Percentiles rank a stretch among this genome's conserved stretches.
phyloP scores from a whole-genome alignment of 2,888 invertebrate genomes.

The Leptura quadrifasciata region DNA sequence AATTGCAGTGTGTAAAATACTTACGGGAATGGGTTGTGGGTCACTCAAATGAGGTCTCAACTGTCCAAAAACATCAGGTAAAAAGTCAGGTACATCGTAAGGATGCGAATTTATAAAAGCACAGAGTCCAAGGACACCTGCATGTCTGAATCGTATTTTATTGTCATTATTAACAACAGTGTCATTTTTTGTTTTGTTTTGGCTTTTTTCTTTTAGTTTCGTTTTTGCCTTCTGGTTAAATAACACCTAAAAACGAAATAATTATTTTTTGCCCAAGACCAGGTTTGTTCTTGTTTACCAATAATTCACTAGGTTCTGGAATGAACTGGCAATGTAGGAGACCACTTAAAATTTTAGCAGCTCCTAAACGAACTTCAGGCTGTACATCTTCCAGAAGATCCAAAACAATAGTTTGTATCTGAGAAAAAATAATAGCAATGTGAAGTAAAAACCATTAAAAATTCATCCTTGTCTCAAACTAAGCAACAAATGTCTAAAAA shows the following conservation, averaged over 20 bases:
- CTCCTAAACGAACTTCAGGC: constrained; percentile 88
- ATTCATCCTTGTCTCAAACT: no score
- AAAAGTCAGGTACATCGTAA: constrained; percentile 87
- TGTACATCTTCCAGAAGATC: constrained; percentile 81
- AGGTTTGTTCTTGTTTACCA: constrained; percentile 73
- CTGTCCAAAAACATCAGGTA: constrained; percentile 87
- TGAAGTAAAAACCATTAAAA: no score
- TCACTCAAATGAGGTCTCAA: constrained; percentile 89
- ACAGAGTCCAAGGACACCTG: constrained; percentile 91
- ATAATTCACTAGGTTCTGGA: constrained; percentile 76
- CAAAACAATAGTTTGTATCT: constrained; percentile 79
- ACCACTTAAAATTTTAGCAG: constrained; percentile 89
- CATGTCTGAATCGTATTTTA: constrained; percentile 80
- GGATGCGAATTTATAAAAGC: constrained; percentile 92
- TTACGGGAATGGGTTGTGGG: constrained; percentile 91
- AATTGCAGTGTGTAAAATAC: constrained; percentile 63
- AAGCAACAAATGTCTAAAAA: no score
- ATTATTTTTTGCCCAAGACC: background rate
- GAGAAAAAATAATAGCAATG: constrained; percentile 51
- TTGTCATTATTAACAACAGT: constrained; percentile 24
- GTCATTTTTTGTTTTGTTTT: constrained; percentile 36
- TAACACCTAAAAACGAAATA: constrained; percentile 72
- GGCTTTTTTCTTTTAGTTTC: constrained; percentile 66
- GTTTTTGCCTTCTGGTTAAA: constrained; percentile 77
- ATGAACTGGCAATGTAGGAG: constrained; percentile 90